Percentiles rank a stretch among this genome's conserved stretches.
These are phyloP conservation scores for Platysteira castanea DNA, from an alignment of 2,113 vertebrate species.

Conservation along the genomic window DNA sequence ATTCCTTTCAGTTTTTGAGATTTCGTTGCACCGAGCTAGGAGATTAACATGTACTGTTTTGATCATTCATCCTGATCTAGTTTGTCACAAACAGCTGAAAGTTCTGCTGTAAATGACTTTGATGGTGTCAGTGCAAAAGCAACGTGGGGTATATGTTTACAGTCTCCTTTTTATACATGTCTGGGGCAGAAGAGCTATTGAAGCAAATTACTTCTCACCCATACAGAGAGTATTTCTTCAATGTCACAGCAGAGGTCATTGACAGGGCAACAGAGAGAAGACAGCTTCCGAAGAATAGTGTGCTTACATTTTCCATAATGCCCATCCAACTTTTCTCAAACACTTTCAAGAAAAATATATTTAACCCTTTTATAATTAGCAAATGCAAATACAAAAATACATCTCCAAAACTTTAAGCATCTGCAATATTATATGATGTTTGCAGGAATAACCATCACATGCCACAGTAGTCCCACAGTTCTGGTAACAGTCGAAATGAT, in stretches of 20 bases:
- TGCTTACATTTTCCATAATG: slow-evolving; percentile 13
- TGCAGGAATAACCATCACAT: background rate
- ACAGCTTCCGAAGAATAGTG: background rate
- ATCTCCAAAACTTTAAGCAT: background rate
- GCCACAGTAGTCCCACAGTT: background rate
- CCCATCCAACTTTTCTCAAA: slow-evolving; percentile 16
- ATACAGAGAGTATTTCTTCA: slow-evolving; percentile 65
- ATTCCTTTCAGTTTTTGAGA: background rate
- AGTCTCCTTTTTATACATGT: slow-evolving; percentile 67
- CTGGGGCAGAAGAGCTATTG: slow-evolving; percentile 65
- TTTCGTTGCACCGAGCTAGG: background rate
- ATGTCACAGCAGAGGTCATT: slow-evolving; percentile 67
- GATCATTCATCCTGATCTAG: background rate
- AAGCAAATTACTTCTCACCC: slow-evolving; percentile 69
- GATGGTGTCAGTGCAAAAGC: slow-evolving; percentile 67
- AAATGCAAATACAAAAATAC: background rate
- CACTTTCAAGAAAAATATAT: background rate
- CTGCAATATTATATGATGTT: background rate
- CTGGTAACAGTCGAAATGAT: background rate
- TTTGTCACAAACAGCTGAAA: slow-evolving; percentile 46
- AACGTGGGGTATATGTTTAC: slow-evolving; percentile 65
- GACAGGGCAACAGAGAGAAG: slow-evolving; percentile 55
- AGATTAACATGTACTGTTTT: slow-evolving; percentile 3
- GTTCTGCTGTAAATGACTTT: slow-evolving; percentile 54
- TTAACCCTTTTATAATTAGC: slow-evolving; percentile 1